These are phyloP conservation scores for Pygocentrus nattereri DNA, from an alignment of 2,797 vertebrate genomes.

Conservation along the genomic window DNA sequence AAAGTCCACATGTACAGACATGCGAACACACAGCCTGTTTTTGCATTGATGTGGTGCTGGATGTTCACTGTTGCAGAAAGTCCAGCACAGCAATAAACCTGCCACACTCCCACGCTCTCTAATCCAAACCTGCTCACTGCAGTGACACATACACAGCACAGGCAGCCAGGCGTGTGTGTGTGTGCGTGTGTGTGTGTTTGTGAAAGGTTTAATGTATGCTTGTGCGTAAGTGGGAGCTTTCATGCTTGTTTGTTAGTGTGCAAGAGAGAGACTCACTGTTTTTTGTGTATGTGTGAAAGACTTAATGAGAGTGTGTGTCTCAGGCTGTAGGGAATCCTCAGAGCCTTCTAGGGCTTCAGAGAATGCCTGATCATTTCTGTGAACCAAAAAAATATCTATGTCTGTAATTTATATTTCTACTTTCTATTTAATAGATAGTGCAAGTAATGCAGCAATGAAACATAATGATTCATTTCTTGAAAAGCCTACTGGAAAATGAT, in stretches of 20 bases:
- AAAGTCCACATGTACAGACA: conserved; percentile 30
- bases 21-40: conserved; percentile 22
- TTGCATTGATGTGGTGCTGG: conserved; percentile 38
- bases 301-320: neutral
- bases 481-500: too few relatives aligned
- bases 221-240: conserved; percentile 25
- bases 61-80: conserved; percentile 55
- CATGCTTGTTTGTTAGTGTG: neutral
- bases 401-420: too few relatives aligned
- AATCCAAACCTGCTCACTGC: conserved; percentile 48
- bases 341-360: too few relatives aligned
- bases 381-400: too few relatives aligned
- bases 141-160: conserved; percentile 19
- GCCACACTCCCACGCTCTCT: conserved; percentile 53
- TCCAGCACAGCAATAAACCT: conserved; percentile 59
- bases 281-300: neutral
- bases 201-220: conserved; percentile 20
- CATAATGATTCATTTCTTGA: too few relatives aligned
- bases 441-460: too few relatives aligned
- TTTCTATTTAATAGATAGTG: too few relatives aligned
- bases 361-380: too few relatives aligned
- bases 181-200: conserved; percentile 29
- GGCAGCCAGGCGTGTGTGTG: conserved; percentile 17
- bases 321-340: too few relatives aligned
- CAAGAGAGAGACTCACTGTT: neutral